These are phyloP conservation scores for Setophaga coronata DNA, from an alignment of 2,113 vertebrate genomes.

Conservation along the genomic window DNA sequence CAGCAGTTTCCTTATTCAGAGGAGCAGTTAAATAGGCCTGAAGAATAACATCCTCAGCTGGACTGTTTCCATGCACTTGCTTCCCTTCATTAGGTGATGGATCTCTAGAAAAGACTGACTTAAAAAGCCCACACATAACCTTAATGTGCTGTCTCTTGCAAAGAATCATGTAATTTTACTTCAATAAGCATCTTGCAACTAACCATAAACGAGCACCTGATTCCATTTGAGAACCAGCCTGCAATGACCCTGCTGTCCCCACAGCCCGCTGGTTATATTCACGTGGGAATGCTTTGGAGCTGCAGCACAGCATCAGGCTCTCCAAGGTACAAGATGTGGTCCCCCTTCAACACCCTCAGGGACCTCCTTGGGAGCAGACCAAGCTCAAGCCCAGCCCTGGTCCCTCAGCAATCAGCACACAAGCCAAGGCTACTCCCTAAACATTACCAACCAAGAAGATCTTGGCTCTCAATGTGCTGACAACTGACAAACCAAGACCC, in stretches of 20 bases:
- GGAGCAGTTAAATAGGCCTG: neutral
- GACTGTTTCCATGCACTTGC: neutral
- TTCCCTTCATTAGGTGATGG: neutral
- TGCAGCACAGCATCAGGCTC: neutral
- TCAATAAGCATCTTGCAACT: neutral
- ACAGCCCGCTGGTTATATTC: neutral
- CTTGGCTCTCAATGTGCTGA: accelerated
- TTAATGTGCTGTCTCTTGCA: neutral
- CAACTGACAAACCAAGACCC: neutral
- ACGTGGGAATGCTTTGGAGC: accelerated
- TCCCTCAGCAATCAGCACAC: neutral
- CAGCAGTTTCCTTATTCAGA: neutral
- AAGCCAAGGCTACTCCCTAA: neutral
- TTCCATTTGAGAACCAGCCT: neutral
- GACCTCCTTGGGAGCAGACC: neutral
- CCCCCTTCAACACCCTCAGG: neutral
- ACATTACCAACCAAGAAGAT: neutral
- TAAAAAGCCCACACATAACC: neutral
- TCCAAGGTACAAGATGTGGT: neutral
- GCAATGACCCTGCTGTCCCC: accelerated
- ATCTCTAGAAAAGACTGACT: neutral
- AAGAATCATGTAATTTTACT: neutral
- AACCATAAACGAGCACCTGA: neutral
- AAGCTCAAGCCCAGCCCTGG: neutral
- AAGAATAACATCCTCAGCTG: neutral